These are phyloP conservation scores for Heliconius ismenius DNA, from an alignment of 2,888 invertebrate genomes.

Conservation along the genomic window DNA sequence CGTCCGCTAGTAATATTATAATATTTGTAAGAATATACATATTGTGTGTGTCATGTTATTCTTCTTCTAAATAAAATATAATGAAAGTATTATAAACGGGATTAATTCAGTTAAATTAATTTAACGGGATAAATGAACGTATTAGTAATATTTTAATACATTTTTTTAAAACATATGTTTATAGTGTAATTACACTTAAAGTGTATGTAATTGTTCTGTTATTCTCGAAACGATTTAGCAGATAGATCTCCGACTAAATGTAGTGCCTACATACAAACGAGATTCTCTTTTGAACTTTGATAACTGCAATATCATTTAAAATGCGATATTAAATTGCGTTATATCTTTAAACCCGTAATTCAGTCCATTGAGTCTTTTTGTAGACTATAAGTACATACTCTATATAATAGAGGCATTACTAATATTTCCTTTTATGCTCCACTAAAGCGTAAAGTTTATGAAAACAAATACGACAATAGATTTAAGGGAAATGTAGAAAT, in stretches of 20 bases:
- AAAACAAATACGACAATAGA: conserved; percentile 12
- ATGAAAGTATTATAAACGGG: neutral
- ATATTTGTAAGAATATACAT: too few species aligned
- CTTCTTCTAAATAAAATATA: neutral
- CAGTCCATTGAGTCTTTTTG: neutral
- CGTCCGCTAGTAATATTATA: too few species aligned
- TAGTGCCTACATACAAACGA: neutral
- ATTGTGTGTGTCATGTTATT: neutral
- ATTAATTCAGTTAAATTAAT: too few species aligned
- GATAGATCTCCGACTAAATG: neutral
- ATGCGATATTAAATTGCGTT: conserved; percentile 5
- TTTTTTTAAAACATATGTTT: neutral
- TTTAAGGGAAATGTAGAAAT: conserved; percentile 14
- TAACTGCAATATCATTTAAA: neutral
- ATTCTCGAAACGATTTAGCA: neutral
- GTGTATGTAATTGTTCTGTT: conserved; percentile 4
- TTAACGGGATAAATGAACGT: neutral
- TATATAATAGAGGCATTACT: conserved; percentile 16
- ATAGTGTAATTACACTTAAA: neutral
- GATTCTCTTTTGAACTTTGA: neutral
- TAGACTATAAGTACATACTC: conserved; percentile 1
- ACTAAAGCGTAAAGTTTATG: conserved; percentile 31
- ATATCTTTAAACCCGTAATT: conserved; percentile 5
- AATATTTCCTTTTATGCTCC: conserved; percentile 24
- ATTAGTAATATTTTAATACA: neutral